Evolutionary conservation across 2,797 vertebrate species (phyloP), one percentile per base, ranked within the genome.

Genomic region (Sphaeramia orbicularis): DNA sequence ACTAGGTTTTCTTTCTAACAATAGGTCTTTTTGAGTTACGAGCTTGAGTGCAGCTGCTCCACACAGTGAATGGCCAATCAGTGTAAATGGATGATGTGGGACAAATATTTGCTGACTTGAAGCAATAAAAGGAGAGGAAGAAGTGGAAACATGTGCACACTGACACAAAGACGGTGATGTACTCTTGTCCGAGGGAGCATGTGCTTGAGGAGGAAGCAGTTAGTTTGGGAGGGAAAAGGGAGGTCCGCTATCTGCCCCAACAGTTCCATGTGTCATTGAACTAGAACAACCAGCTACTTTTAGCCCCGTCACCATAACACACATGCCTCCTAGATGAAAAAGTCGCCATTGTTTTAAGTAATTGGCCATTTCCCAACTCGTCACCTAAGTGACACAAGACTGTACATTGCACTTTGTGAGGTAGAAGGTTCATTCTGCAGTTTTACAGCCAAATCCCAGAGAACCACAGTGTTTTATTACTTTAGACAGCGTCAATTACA

Each of bases 81-180:
- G 41, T 14, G 27, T 35, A 64, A 74, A 80, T 58, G 70, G 69
- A 73, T 0, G 21, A 13, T 27, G 44, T 35, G 67, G 55, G 64
- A 68, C 51, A 45, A 72, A 67, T 48, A 47, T 49, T 19, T 18
- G 56, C 60, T 68, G 72, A 78, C 36, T 44, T 18, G 18, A 63
- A 37, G 21, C 62, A 56, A 15, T 72, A 72, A 79, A 82, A 85
- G 65, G 21, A 57, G 42, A 64, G 38, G 19, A 61, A 49, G 78
- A 11, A 16, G 42, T 47, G 13, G 51, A 80, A 64, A 81, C 47
- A 61, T 14, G 2, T 6, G 12, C 14, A 12, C 13, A 43, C n/a
- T 54, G 30, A 36, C 11, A 35, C 13, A 16, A 2, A 40, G 18
- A 51, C 11, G 49, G 1, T n/a, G 7, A 53, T 16, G 12, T 37